phyloP scores from a whole-genome alignment of 2,113 vertebrate species.

The Sorex araneus region DNA sequence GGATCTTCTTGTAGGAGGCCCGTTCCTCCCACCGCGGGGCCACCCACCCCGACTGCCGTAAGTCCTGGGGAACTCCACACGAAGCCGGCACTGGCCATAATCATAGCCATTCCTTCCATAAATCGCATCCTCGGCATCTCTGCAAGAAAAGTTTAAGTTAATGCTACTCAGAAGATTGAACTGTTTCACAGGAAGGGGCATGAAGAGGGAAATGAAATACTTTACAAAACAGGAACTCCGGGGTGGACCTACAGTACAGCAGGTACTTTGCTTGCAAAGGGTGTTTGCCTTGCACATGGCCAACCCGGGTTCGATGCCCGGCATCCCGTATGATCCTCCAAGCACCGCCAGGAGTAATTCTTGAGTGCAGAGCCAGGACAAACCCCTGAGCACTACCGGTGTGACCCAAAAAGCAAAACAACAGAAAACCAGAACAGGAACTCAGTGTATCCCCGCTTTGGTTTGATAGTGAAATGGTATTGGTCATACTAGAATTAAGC shows the following conservation, averaged over 20 bases:
- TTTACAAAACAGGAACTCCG: too few species aligned
- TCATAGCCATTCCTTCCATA: conserved; percentile 94
- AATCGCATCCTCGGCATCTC: conserved; percentile 94
- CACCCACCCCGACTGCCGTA: conserved; percentile 87
- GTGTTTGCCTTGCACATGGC: too few species aligned
- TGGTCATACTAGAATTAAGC: not conserved
- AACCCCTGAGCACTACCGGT: too few species aligned
- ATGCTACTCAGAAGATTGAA: not conserved
- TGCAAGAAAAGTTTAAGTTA: conserved; percentile 87
- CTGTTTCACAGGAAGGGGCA: conserved; percentile 1
- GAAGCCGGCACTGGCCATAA: conserved; percentile 94
- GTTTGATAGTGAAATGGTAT: not conserved
- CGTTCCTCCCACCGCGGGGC: conserved; percentile 91
- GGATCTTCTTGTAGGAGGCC: conserved; percentile 94
- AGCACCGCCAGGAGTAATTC: too few species aligned
- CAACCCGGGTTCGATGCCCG: too few species aligned
- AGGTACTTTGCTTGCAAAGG: too few species aligned
- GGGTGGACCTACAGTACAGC: too few species aligned
- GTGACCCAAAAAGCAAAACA: not conserved
- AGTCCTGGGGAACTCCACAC: conserved; percentile 95
- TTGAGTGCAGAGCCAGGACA: too few species aligned
- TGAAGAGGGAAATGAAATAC: not conserved
- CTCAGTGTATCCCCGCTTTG: not conserved
- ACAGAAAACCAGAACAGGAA: not conserved
- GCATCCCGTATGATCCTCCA: too few species aligned